These are phyloP conservation scores for Manacus vitellinus DNA, from an alignment of 2,113 vertebrate genomes.

Conservation along the genomic window DNA sequence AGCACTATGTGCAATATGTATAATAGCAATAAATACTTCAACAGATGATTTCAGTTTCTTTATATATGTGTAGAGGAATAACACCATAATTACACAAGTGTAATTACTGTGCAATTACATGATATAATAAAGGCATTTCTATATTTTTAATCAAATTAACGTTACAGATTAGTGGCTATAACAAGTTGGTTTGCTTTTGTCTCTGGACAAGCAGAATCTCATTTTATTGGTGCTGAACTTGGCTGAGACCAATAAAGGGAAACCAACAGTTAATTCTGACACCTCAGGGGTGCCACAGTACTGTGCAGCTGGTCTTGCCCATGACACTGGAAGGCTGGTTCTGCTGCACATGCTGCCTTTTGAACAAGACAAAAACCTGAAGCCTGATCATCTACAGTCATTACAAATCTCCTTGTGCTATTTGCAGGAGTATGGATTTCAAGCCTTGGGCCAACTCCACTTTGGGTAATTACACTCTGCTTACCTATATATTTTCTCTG, in stretches of 20 bases:
- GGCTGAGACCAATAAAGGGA: not conserved
- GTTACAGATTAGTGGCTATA: not conserved
- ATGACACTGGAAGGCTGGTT: not conserved
- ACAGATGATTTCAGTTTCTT: not conserved
- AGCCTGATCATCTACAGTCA: not conserved
- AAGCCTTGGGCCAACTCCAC: conserved; percentile 60
- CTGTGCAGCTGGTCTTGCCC: not conserved
- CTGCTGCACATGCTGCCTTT: not conserved
- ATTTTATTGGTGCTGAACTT: not conserved
- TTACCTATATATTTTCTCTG: conserved; percentile 67
- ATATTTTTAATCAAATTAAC: not conserved
- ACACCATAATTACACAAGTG: not conserved
- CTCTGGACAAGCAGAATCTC: not conserved
- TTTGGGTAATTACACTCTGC: conserved; percentile 65
- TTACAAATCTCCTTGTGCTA: conserved; percentile 60
- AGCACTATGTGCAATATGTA: not conserved
- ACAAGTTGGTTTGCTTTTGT: not conserved
- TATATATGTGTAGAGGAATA: not conserved
- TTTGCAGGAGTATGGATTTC: conserved; percentile 62
- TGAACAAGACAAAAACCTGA: not conserved
- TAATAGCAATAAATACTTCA: not conserved
- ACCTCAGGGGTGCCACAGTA: not conserved
- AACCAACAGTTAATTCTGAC: not conserved
- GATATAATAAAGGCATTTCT: not conserved
- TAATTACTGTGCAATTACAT: not conserved